Evolutionary conservation across 2,113 vertebrate species (phyloP).

Genomic region (Peromyscus polionotus): DNA sequence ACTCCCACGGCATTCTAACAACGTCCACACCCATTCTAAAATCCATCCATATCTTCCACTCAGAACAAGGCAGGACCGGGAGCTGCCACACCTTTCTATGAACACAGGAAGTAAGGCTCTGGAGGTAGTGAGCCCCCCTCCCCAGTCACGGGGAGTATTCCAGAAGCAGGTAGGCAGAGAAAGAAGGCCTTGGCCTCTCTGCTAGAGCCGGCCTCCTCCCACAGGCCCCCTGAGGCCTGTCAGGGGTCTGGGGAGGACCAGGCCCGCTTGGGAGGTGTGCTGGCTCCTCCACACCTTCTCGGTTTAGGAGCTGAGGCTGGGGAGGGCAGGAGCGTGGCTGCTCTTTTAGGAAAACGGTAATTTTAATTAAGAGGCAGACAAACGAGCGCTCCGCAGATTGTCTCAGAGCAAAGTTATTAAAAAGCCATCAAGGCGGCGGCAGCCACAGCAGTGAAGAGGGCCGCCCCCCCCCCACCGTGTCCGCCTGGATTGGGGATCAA

Average conservation of each 20-base stretch:
- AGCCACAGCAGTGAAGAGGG: slow-evolving; percentile 29
- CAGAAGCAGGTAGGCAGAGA: not conserved
- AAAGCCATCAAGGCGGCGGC: slow-evolving; percentile 80
- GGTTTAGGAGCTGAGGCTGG: not conserved
- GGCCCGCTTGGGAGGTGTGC: not conserved
- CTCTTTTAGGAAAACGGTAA: slow-evolving; percentile 80
- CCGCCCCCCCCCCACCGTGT: slow-evolving; percentile 59
- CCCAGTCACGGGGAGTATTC: not conserved
- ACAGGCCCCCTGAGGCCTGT: not conserved
- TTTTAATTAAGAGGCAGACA: slow-evolving; percentile 88
- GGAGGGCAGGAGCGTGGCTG: not conserved
- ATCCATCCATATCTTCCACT: not conserved
- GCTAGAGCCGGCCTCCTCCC: not conserved
- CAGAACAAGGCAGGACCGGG: not conserved
- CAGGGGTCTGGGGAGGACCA: not conserved
- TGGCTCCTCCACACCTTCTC: not conserved
- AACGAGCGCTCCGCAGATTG: slow-evolving; percentile 79
- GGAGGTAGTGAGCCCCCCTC: not conserved
- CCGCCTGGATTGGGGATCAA: not conserved
- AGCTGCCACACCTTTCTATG: not conserved
- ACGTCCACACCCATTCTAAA: not conserved
- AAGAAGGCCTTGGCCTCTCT: not conserved
- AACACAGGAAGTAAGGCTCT: not conserved
- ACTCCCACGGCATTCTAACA: not conserved
- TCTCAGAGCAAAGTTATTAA: slow-evolving; percentile 85